Evolutionary conservation across 2,888 invertebrate species (phyloP).

Genomic region (Sialis lutaria): DNA sequence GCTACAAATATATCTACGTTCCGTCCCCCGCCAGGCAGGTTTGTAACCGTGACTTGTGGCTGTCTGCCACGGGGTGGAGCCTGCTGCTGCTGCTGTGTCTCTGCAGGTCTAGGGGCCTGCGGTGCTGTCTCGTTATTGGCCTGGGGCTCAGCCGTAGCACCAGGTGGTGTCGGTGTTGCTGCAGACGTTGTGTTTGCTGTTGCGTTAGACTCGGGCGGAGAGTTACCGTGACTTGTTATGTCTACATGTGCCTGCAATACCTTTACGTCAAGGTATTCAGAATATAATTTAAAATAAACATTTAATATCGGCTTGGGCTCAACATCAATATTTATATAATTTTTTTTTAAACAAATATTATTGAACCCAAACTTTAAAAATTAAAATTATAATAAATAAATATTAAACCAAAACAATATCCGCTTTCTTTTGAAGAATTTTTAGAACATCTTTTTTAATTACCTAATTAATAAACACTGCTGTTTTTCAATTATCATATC

Average conservation of each 20-base stretch:
- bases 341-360: too few relatives aligned
- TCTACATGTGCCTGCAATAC: neutral
- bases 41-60: neutral
- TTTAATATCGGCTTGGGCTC: too few relatives aligned
- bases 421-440: too few relatives aligned
- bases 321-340: too few relatives aligned
- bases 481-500: too few relatives aligned
- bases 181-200: neutral
- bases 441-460: too few relatives aligned
- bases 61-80: neutral
- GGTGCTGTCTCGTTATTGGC: constrained; percentile 2
- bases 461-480: too few relatives aligned
- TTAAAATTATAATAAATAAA: too few relatives aligned
- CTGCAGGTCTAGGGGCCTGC: constrained; percentile 6
- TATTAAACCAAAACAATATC: too few relatives aligned
- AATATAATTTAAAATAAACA: too few relatives aligned
- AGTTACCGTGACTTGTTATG: neutral
- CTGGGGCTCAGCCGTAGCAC: constrained; percentile 2
- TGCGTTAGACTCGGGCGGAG: neutral
- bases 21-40: neutral
- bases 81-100: constrained; percentile 6
- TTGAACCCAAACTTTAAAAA: too few relatives aligned
- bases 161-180: constrained; percentile 4
- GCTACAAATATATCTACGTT: constrained; percentile 4
- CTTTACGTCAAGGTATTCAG: neutral